Evolutionary conservation across 1,140 invertebrate species (phyloP), one percentile per base, ranked within the genome.

Genomic region (Lutraria rhynchaena): DNA sequence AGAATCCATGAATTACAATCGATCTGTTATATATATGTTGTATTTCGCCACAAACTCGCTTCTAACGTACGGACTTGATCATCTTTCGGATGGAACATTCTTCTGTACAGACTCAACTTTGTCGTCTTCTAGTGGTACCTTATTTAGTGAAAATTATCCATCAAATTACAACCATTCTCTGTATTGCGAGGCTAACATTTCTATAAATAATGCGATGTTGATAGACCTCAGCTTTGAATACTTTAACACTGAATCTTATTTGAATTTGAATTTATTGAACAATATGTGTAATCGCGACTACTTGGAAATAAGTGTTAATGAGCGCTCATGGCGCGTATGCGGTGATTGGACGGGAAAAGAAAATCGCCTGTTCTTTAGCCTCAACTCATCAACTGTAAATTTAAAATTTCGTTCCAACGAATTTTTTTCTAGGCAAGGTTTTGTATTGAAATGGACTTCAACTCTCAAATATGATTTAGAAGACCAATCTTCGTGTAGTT

Each of bases 221-320:
- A 61, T 81, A 17, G 77, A 81, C 17, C 33, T 81, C 15, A 22
- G 3, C 11, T 81, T 81, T 71, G 63, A 81, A 27, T 41, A 60
- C 24, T 60, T 81, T 22, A 33, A 81, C 41, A 81, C 77, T 17
- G 67, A 71, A 61, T 81, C 77, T 24, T 27, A 60, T 17, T 29
- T 29, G 24, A 41, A 81, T 46, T 33, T 70, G 24, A 81, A 70
- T 31, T 27, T 81, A 19, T 9, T 31, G 33, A 71, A 71, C 55
- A 41, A 69, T 11, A 60, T 81, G 55, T 81, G 77, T 71, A 15
- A 19, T 3, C 57, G 49, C 41, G 77, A 81, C n/a, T 81, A 60
- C 29, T 17, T 71, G 33, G 77, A 81, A 51, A 33, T 81, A 29
- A n/a, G 31, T 24, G 53, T 22, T 22, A 27, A 46, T 24, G 17